phyloP scores from a whole-genome alignment of 2,888 invertebrate genomes.

The Liopterus haemorrhoidalis region DNA sequence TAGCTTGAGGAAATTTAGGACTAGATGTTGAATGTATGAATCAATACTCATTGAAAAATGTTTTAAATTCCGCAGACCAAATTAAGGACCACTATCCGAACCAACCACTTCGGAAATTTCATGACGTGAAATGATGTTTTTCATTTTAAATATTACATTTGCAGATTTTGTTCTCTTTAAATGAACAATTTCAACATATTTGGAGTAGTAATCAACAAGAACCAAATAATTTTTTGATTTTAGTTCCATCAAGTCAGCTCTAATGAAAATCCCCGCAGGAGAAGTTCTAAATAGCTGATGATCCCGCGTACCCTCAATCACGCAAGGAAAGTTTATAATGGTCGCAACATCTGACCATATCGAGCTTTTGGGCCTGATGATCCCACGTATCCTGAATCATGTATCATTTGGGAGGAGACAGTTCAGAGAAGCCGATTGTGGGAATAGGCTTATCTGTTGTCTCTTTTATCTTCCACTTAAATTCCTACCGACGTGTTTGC shows the following conservation, averaged over 20 bases:
- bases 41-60: neutral
- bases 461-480: no score
- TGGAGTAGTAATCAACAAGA: conserved; percentile 1
- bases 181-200: neutral
- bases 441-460: no score
- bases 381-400: no score
- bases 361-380: no score
- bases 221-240: neutral
- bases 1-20: neutral
- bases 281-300: no score
- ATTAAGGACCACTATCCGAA: neutral
- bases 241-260: neutral
- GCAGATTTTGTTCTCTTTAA: conserved; percentile 2
- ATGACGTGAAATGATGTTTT: conserved; percentile 1
- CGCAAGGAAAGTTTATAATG: no score
- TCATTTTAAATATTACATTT: neutral
- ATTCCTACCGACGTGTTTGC: no score
- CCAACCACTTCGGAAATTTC: neutral
- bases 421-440: no score
- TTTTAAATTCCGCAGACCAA: conserved; percentile 1
- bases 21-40: neutral
- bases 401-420: no score
- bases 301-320: no score
- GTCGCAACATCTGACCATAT: no score
- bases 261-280: neutral